A percentile compares a stretch with the other conserved stretches of the same genome.
Evolutionary conservation across 2,888 invertebrate genomes (phyloP).

Genomic region (Caenorhabditis afra): DNA sequence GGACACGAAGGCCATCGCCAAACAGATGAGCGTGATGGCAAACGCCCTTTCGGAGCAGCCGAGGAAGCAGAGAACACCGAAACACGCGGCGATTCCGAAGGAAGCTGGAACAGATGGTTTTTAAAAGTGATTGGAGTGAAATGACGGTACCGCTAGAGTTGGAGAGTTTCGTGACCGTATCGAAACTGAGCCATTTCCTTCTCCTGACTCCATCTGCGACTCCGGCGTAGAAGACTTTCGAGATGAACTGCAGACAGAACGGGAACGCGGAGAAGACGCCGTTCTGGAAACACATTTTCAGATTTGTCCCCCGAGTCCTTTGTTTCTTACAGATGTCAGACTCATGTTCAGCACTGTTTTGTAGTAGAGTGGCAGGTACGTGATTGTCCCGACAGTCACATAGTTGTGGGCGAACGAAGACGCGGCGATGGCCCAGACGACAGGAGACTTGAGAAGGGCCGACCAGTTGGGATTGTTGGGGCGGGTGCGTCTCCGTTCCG

Average conservation of each 20-base stretch:
- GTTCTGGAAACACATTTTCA: slow-evolving; percentile 67
- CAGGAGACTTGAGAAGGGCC: slow-evolving; percentile 70
- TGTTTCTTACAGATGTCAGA: slow-evolving; percentile 69
- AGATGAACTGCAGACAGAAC: slow-evolving; percentile 77
- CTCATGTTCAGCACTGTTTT: slow-evolving; percentile 78
- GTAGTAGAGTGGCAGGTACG: slow-evolving; percentile 79
- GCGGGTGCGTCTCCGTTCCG: slow-evolving; percentile 14
- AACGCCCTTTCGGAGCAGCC: slow-evolving; percentile 70
- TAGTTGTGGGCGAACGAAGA: slow-evolving; percentile 79
- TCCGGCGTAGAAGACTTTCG: slow-evolving; percentile 76
- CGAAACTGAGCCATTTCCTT: slow-evolving; percentile 59
- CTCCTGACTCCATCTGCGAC: slow-evolving; percentile 73
- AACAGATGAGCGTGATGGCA: slow-evolving; percentile 74
- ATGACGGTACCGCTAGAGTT: slow-evolving; percentile 73
- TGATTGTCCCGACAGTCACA: slow-evolving; percentile 79
- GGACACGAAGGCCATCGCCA: slow-evolving; percentile 77
- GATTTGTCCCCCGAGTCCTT: background rate
- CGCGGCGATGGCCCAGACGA: slow-evolving; percentile 77
- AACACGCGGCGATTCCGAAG: slow-evolving; percentile 76
- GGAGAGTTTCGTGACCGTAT: slow-evolving; percentile 73
- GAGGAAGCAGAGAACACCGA: slow-evolving; percentile 74
- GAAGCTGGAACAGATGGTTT: slow-evolving; percentile 76
- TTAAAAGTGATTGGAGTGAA: background rate
- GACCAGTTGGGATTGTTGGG: slow-evolving; percentile 68
- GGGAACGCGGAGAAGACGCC: slow-evolving; percentile 79